Evolutionary conservation across 1,140 invertebrate genomes (phyloP).

Genomic region (Drosophila carrolli): DNA sequence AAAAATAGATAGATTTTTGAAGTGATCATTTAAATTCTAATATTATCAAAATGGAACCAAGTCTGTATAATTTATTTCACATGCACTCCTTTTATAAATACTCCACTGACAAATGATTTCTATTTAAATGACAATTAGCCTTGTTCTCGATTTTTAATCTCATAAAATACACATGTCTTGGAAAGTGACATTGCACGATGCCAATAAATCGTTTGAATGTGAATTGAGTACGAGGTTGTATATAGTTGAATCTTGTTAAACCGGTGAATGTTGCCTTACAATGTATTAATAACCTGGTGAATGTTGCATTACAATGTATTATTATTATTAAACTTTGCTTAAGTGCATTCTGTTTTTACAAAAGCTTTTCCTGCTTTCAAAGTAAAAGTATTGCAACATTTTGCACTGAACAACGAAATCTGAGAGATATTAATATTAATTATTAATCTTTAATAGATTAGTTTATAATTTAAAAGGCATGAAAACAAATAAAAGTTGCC

Average conservation of each 20-base stretch:
- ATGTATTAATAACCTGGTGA: not conserved
- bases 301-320: not conserved
- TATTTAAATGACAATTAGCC: conserved; percentile 2
- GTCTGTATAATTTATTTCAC: not conserved
- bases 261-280: not conserved
- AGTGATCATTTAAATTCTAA: too few relatives aligned
- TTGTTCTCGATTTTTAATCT: conserved; percentile 7
- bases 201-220: not conserved
- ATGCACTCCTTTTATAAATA: not conserved
- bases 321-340: not conserved
- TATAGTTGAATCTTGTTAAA: not conserved
- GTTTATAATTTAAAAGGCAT: too few relatives aligned
- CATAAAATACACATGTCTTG: not conserved
- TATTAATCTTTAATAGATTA: too few relatives aligned
- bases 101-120: not conserved
- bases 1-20: too few relatives aligned
- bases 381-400: too few relatives aligned
- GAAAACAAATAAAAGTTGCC: too few relatives aligned
- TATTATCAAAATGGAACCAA: not conserved
- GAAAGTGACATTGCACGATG: not conserved
- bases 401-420: too few relatives aligned
- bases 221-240: conserved; percentile 3
- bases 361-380: too few relatives aligned
- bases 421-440: too few relatives aligned
- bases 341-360: too few relatives aligned